Base-by-base conservation (phyloP, 1,140 invertebrate species). In the Vanessa tameamea region DNA sequence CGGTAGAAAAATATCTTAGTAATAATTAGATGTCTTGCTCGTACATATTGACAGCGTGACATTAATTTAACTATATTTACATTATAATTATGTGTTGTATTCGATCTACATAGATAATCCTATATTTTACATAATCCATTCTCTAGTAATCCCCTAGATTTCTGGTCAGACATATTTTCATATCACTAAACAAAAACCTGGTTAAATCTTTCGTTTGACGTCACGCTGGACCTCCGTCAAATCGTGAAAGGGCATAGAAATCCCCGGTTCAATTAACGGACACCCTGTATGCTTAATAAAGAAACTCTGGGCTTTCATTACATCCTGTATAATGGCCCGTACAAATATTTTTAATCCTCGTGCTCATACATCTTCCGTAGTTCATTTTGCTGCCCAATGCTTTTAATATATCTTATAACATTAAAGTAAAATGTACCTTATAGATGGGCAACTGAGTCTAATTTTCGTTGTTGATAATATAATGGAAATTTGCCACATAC, bases 301-400 rank as follows among this genome's bases (percentile, higher is more conserved):
- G 86, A 87, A 83, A 78, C 82, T 82, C 88, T 13, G 81, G 43
- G 80, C 86, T 88, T 90, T 87, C 89, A 90, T 91, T 91, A 90
- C 89, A 87, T 76, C 80, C 82, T 88, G 85, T 89, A 91, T 91
- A 91, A 91, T 91, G 88, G 89, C 81, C 81, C 89, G 88, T 87
- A 89, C 89, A 91, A 91, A 91, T 91, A 91, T 91, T 91, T 91
- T 91, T 91, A 91, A 91, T 91, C 89, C 89, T 81, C 77, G 75
- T 77, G 82, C 85, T 84, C 89, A 91, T 90, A 91, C 88, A 91
- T 91, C 89, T 91, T 91, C 84, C 83, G 86, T 85, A 88, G 89
- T 90, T 92, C 90, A 92, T 92, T 90, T 92, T 85, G 85, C 83
- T 86, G 82, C 80, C 81, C 87, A 75, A 81, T 84, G 84, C 80